Evolutionary conservation across 2,113 vertebrate species (phyloP).

Genomic region (Trochalopteron elliotii): DNA sequence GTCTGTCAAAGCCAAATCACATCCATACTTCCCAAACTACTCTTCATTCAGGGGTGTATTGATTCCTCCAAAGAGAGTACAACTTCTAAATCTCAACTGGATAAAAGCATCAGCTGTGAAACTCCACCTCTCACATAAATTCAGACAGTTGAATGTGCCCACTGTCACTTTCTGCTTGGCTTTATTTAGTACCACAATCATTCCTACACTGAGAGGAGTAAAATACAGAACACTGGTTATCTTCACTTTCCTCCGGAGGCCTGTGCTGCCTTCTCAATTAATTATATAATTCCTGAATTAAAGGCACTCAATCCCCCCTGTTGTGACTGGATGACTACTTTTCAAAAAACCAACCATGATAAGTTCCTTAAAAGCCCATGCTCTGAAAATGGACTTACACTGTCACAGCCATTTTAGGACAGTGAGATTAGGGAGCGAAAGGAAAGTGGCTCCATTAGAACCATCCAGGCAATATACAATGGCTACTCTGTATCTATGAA

Average conservation of each 20-base stretch:
- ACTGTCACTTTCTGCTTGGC: not conserved
- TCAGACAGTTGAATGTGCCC: not conserved
- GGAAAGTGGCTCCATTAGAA: not conserved
- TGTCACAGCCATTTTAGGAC: not conserved
- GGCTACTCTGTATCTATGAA: not conserved
- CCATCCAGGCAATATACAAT: not conserved
- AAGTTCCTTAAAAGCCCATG: not conserved
- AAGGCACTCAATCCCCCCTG: not conserved
- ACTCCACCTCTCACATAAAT: not conserved
- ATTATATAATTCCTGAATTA: not conserved
- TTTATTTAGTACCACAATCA: not conserved
- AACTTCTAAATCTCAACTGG: not conserved
- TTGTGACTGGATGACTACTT: not conserved
- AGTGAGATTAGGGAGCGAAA: not conserved
- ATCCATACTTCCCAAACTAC: not conserved
- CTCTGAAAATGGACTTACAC: not conserved
- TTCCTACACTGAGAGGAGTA: not conserved
- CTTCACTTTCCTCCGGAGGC: not conserved
- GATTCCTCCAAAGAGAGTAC: not conserved
- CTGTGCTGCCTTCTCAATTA: not conserved
- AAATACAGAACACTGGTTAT: not conserved
- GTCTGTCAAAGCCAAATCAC: not conserved
- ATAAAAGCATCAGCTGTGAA: not conserved
- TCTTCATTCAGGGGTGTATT: not conserved
- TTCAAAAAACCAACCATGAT: not conserved